phyloP scores from a whole-genome alignment of 2,888 invertebrate species.

The Hirudinaria manillensis region DNA sequence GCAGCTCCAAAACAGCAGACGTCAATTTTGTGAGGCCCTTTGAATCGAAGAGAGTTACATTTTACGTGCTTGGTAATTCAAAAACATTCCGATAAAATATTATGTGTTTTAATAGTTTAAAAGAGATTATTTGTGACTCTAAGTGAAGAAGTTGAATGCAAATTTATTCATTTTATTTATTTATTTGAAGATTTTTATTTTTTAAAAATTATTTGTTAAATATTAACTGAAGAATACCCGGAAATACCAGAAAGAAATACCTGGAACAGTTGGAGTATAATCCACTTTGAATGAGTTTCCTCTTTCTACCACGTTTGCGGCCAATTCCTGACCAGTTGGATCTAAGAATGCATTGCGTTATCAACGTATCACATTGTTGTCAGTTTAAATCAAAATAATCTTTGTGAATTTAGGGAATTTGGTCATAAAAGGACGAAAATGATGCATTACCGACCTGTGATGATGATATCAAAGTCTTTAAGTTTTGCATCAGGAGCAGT shows the following conservation, averaged over 20 bases:
- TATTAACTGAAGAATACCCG: background rate
- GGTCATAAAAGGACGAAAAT: background rate
- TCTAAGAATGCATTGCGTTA: slow-evolving; percentile 19
- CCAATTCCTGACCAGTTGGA: slow-evolving; percentile 29
- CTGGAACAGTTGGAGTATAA: slow-evolving; percentile 43
- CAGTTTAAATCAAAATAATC: background rate
- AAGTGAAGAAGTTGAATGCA: too few species aligned
- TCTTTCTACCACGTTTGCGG: slow-evolving; percentile 27
- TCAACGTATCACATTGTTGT: background rate
- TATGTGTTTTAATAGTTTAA: too few species aligned
- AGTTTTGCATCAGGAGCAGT: slow-evolving; percentile 66
- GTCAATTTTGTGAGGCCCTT: slow-evolving; percentile 49
- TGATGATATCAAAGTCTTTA: slow-evolving; percentile 50
- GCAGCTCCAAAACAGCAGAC: slow-evolving; percentile 55
- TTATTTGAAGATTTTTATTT: too few species aligned
- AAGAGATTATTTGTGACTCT: too few species aligned
- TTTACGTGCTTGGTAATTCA: background rate
- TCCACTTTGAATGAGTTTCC: slow-evolving; percentile 41
- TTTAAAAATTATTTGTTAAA: background rate
- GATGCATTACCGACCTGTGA: slow-evolving; percentile 57
- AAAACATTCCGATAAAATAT: background rate
- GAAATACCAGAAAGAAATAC: slow-evolving; percentile 21
- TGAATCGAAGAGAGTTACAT: background rate
- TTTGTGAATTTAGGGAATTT: background rate
- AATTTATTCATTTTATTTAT: too few species aligned